phyloP scores from a whole-genome alignment of 2,888 invertebrate species.

The Dynastes hyllus region DNA sequence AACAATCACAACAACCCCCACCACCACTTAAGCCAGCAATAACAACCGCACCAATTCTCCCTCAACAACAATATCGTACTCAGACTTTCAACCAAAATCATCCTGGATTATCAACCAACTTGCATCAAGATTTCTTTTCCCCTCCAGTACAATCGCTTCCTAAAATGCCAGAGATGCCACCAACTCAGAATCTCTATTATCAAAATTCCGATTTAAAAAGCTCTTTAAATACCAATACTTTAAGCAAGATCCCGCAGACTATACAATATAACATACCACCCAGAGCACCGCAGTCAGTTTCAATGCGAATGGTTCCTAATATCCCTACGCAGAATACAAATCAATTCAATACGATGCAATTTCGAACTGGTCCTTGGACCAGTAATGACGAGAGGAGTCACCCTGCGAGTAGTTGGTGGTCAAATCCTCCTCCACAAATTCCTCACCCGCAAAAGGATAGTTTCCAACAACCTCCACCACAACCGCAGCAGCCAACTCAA shows the following conservation, averaged over 20 bases:
- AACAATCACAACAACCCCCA: slow-evolving; percentile 20
- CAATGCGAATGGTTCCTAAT: slow-evolving; percentile 28
- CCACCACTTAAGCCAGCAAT: slow-evolving; percentile 51
- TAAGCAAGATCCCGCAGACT: slow-evolving; percentile 53
- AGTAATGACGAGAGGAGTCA: slow-evolving; percentile 54
- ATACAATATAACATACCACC: slow-evolving; percentile 54
- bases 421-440: slow-evolving; percentile 52
- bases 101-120: slow-evolving; percentile 47
- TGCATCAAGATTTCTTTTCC: slow-evolving; percentile 52
- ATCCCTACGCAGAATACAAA: slow-evolving; percentile 36
- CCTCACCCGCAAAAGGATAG: slow-evolving; percentile 46
- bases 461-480: slow-evolving; percentile 45
- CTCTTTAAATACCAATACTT: slow-evolving; percentile 45
- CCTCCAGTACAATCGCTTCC: slow-evolving; percentile 50
- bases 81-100: slow-evolving; percentile 55
- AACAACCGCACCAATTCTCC: slow-evolving; percentile 46
- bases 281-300: slow-evolving; percentile 41
- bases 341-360: slow-evolving; percentile 30
- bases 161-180: slow-evolving; percentile 51
- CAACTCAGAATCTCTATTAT: slow-evolving; percentile 52
- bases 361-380: slow-evolving; percentile 54
- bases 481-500: slow-evolving; percentile 49
- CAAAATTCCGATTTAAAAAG: slow-evolving; percentile 53
- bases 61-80: slow-evolving; percentile 55
- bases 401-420: slow-evolving; percentile 59